phyloP scores from a whole-genome alignment of 1,140 invertebrate species.

The Mycetomoellerius zeteki region DNA sequence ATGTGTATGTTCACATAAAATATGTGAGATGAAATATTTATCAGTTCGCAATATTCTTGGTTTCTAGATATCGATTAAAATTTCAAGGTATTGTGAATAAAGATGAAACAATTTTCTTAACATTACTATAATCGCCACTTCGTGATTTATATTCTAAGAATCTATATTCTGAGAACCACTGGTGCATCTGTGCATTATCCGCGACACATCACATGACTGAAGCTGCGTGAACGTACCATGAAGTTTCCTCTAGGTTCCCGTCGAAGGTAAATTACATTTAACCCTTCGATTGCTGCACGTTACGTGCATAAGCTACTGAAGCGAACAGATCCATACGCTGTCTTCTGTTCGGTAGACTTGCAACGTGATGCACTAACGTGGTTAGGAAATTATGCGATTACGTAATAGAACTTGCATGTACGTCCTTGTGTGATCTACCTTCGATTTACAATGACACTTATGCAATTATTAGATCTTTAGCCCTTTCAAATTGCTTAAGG shows the following conservation, averaged over 20 bases:
- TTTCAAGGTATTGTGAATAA: not conserved
- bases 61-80: not conserved
- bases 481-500: not conserved
- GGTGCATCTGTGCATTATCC: constrained; percentile 19
- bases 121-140: not conserved
- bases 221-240: constrained; percentile 38
- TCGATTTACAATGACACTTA: constrained; percentile 27
- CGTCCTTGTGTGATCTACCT: constrained; percentile 8
- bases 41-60: not conserved
- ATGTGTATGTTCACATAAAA: not conserved
- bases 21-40: not conserved
- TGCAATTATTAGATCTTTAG: not conserved
- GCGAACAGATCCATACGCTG: constrained; percentile 47
- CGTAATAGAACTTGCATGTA: constrained; percentile 41
- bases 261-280: constrained; percentile 54
- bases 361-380: constrained; percentile 40
- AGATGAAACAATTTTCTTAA: not conserved
- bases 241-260: constrained; percentile 37
- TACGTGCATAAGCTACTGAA: constrained; percentile 52
- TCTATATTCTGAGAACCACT: constrained; percentile 14
- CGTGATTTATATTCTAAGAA: not conserved
- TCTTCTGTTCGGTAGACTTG: constrained; percentile 36
- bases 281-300: constrained; percentile 51
- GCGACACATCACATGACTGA: not conserved
- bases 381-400: constrained; percentile 44